Base-by-base conservation (phyloP, 2,888 invertebrate species). In the Melinaea menophilus region DNA sequence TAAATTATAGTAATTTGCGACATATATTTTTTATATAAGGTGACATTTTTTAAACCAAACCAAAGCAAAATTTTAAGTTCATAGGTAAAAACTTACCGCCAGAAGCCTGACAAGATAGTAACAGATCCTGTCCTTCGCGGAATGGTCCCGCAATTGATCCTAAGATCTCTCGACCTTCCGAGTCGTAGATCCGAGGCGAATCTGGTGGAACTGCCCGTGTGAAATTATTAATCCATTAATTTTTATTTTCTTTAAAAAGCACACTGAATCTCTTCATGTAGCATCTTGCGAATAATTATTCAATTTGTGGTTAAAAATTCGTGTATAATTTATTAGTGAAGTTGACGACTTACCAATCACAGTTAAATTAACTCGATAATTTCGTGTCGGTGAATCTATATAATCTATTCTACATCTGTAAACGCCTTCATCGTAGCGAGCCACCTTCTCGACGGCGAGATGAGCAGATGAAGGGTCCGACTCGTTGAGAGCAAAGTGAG, bases 341-440 rank as follows among this genome's bases (percentile, higher is more conserved):
- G 11, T 34, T n/a, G 7, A 11, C 5, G 65, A 92, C 95, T 93
- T 86, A 97, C 97, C 96, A 78, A 97, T 94, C 80, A 98, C 94
- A 73, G 96, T 96, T 73, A 97, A 92, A 81, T 96, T 97, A 77
- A 97, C 94, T 77, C 94, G 93, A 78, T 95, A 96, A 84, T 97
- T 97, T 75, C 95, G 93, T 0, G 97, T 97, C 0, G 97, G 97
- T 0, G 96, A 95, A 84, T 97, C 95, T 67, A 95, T 93, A 79
- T 97, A 98, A 89, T 98, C 97, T 71, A 97, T 95, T 72, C 97
- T 92, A 82, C 97, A 97, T 63, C 97, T 92, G 83, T 96, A 98
- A 51, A 96, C 87, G 3, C 97, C 97, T 73, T 96, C 95, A 75
- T 97, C 97, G 35, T 92, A 92, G 55, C 91, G 84, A 63, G 93